Conservation (phyloP, 2,113 vertebrate species). For the Castor canadensis region DNA sequence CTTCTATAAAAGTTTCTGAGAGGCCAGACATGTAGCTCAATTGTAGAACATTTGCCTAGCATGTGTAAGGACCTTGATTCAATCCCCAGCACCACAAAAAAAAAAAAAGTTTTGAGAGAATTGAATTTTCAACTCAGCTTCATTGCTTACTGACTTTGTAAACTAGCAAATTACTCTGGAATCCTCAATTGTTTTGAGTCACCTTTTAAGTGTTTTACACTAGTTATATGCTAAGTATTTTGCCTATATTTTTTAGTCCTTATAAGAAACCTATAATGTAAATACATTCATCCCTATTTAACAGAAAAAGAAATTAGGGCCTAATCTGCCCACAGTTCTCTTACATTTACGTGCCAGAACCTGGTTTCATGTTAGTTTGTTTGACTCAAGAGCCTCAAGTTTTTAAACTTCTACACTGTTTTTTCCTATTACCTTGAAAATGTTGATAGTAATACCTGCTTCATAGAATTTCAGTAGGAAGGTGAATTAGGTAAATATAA, state of each 20-base stretch:
- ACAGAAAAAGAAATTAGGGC: not conserved
- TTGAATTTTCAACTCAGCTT: constrained; percentile 4
- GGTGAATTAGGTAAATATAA: not conserved
- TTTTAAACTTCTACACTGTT: not conserved
- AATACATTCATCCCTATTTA: not conserved
- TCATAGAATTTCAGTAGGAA: constrained; percentile 21
- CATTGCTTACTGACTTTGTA: not conserved
- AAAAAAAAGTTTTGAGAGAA: too few species aligned
- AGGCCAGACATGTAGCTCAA: too few species aligned
- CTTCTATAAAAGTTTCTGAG: not conserved
- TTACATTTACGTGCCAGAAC: not conserved
- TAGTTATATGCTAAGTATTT: not conserved
- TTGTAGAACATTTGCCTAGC: too few species aligned
- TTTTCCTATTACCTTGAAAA: constrained; percentile 44
- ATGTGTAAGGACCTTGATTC: too few species aligned
- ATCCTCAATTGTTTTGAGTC: not conserved
- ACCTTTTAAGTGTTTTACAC: not conserved
- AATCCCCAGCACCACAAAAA: too few species aligned
- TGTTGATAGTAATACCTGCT: not conserved
- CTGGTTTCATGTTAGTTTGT: not conserved
- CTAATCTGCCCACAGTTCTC: not conserved
- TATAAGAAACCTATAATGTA: not conserved
- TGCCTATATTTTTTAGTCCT: not conserved
- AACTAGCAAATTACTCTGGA: not conserved
- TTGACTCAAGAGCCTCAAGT: not conserved